A percentile compares a stretch with the other conserved stretches of the same genome.
These are phyloP conservation scores for Falco cherrug DNA, from an alignment of 2,797 vertebrate species.

Conservation along the genomic window DNA sequence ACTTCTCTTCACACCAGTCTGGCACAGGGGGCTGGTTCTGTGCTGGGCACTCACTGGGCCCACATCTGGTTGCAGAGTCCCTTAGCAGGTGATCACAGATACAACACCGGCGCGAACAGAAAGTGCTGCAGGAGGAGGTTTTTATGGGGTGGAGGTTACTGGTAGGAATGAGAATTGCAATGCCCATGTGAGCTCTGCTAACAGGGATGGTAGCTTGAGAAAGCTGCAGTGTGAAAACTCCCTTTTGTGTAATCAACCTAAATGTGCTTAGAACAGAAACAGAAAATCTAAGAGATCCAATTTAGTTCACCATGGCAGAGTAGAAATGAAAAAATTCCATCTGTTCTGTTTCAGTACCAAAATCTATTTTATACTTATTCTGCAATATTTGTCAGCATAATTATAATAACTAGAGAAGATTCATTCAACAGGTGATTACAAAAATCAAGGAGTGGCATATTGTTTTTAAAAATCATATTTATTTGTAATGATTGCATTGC, in stretches of 20 bases:
- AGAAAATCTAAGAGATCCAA: background rate
- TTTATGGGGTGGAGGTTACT: background rate
- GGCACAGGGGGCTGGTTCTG: background rate
- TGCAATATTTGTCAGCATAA: background rate
- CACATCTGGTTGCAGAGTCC: accelerated
- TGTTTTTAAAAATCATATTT: background rate
- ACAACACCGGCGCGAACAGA: accelerated
- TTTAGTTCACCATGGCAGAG: background rate
- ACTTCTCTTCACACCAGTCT: accelerated
- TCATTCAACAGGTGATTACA: background rate
- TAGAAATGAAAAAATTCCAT: conserved; percentile 8
- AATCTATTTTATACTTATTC: background rate
- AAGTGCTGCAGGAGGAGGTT: background rate
- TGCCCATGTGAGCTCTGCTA: background rate
- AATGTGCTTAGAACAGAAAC: background rate
- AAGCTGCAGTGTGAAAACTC: background rate
- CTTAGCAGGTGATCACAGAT: background rate
- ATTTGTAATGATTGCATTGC: background rate
- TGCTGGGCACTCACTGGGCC: accelerated
- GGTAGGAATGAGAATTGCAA: background rate
- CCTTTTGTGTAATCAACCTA: background rate
- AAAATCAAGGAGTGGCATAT: background rate
- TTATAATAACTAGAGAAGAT: background rate
- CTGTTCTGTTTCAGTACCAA: background rate
- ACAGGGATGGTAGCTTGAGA: background rate